Base-by-base conservation (phyloP, 1,140 invertebrate species). In the Holcopasites calliopsidis region DNA sequence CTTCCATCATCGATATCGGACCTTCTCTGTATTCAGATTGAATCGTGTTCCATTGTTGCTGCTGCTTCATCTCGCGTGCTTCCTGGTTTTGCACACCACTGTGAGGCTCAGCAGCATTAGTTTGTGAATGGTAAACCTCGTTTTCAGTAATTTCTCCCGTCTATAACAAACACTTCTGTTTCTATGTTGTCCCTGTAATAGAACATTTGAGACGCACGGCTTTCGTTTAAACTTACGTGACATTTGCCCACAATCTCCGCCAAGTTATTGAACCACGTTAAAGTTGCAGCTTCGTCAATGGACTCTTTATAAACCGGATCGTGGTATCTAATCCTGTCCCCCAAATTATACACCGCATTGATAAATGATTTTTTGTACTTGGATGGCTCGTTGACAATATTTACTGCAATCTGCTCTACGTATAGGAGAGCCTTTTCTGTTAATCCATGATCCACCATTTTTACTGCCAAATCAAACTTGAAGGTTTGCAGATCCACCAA, bases 381-480 rank as follows among this genome's bases (percentile, higher is more conserved):
- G 31, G 91, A 87, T 1, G 94, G 94, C 69, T 93, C 91, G 64
- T 93, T 92, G 3, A 92, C 88, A n/a, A 97, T 93, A 54, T 94
- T 93, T 11, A 92, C 89, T 7, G 95, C 93, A 8, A 98, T 94
- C 78, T 94, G 94, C 93, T 98, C 97, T 84, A 95, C 94, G 90
- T 98, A 98, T 44, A 95, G 92, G 73, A 98, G 88, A 40, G 96
- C 95, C 90, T 96, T 95, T 88, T 95, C 94, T 80, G 95, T 90
- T 62, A 95, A 92, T 11, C 97, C 97, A 87, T 93, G 94, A 86
- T 98, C 97, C 33, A 95, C 92, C 78, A 98, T 93, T 72, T 96
- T 93, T 23, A 94, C 92, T 16, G 96, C 96, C 79, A 95, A 82
- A 65, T 96, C 86, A 84, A 95, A 94, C 90, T 97, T 96, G 88